Evolutionary conservation across 2,888 invertebrate species (phyloP).

Genomic region (Darwinula stevensoni): DNA sequence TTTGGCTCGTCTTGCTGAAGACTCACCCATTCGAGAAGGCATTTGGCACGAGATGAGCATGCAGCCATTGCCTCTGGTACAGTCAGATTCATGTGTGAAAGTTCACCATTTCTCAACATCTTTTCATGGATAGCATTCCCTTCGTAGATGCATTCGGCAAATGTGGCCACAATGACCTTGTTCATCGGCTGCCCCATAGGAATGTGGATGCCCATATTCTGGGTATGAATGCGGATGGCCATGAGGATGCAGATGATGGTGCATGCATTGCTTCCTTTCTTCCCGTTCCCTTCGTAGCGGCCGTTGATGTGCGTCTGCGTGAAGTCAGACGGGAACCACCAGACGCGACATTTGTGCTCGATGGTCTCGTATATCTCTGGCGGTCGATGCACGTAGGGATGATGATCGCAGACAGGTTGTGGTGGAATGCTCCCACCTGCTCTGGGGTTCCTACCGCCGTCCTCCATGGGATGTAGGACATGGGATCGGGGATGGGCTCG

Average conservation of each 20-base stretch:
- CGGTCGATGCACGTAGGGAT: neutral
- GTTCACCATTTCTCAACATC: slow-evolving; percentile 7
- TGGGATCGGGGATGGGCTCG: too few species aligned
- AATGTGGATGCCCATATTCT: slow-evolving; percentile 6
- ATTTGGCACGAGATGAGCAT: slow-evolving; percentile 3
- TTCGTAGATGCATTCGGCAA: slow-evolving; percentile 9
- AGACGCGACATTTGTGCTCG: slow-evolving; percentile 7
- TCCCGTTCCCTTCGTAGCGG: neutral
- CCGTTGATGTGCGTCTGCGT: slow-evolving; percentile 6
- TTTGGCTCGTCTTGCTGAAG: too few species aligned
- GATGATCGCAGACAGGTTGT: neutral
- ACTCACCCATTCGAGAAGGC: slow-evolving; percentile 8
- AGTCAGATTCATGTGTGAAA: slow-evolving; percentile 7
- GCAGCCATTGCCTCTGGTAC: slow-evolving; percentile 9
- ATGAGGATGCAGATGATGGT: slow-evolving; percentile 8
- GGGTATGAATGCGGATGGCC: slow-evolving; percentile 7
- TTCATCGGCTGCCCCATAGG: slow-evolving; percentile 7
- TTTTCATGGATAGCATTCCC: slow-evolving; percentile 9
- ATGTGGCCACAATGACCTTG: slow-evolving; percentile 7
- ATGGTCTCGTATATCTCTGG: neutral
- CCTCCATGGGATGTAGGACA: too few species aligned
- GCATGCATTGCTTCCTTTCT: slow-evolving; percentile 8
- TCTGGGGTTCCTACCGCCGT: too few species aligned
- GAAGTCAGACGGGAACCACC: slow-evolving; percentile 9
- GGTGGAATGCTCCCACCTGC: too few species aligned